Percentiles rank a stretch among this genome's conserved stretches.
Evolutionary conservation across 1,140 invertebrate genomes (phyloP).

Genomic region (Lineus longissimus): DNA sequence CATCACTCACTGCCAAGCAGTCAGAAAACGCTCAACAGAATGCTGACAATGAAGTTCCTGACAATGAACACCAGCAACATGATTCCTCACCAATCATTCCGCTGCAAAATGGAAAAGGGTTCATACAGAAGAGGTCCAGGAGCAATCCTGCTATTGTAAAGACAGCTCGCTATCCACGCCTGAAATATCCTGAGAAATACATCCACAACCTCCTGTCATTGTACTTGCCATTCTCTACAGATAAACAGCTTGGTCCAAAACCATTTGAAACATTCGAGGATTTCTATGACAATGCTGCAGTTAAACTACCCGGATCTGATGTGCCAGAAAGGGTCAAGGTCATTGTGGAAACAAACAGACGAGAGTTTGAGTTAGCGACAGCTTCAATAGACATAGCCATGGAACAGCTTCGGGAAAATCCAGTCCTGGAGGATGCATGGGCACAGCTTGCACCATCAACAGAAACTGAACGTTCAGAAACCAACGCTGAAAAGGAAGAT

Average conservation of each 20-base stretch:
- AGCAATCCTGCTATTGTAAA: slow-evolving; percentile 10
- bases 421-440: too few species aligned
- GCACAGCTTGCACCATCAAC: too few species aligned
- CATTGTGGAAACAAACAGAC: too few species aligned
- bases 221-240: slow-evolving; percentile 12
- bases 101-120: slow-evolving; percentile 18
- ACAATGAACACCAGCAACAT: not conserved
- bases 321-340: too few species aligned
- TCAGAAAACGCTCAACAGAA: slow-evolving; percentile 7
- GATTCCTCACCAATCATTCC: not conserved
- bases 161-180: slow-evolving; percentile 5
- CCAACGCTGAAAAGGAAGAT: too few species aligned
- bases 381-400: too few species aligned
- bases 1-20: not conserved
- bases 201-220: slow-evolving; percentile 11
- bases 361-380: too few species aligned
- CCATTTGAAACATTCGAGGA: slow-evolving; percentile 10
- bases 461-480: too few species aligned
- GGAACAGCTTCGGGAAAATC: too few species aligned
- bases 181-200: slow-evolving; percentile 11
- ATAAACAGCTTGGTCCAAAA: slow-evolving; percentile 16
- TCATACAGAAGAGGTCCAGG: slow-evolving; percentile 16
- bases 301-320: not conserved
- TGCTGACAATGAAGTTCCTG: not conserved
- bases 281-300: slow-evolving; percentile 13